Evolutionary conservation across 2,113 vertebrate genomes (phyloP), one percentile per base, ranked within the genome.

Genomic region (Pimephales promelas): DNA sequence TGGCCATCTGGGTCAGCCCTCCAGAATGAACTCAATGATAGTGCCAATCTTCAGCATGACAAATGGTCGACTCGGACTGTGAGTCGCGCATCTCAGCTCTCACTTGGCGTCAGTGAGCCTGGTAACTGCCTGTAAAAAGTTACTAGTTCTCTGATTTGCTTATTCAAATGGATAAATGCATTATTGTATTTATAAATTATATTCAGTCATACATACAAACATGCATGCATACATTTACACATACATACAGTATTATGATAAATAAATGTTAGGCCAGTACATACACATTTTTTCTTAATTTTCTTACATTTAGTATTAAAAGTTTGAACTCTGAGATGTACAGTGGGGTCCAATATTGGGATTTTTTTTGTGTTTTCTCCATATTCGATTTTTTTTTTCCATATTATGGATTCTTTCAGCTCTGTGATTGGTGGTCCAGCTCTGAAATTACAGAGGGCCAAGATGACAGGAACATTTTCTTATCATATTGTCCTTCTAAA

Each of bases 1-100:
- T 73, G 77, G 72, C 86, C 88, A 87, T 87, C 88, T 87, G 86
- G 85, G 70, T 78, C 83, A 68, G 79, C 82, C 75, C 79, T 84
- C 64, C 82, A 82, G 79, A 86, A 76, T 76, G 54, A 72, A 36
- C 83, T 54, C 73, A 61, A 77, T 83, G 77, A 72, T 73, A 80
- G 74, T 59, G 77, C 76, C 56, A 40, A 68, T 72, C 68, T 85
- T 80, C 81, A 45, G 86, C 43, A 62, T 80, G 81, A 83, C 79
- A 87, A 83, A 83, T 64, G 68, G 36, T 36, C 70, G 72, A 64
- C 47, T 75, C 31, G 6, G 62, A 68, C 74, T 45, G 79, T 71
- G 47, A 54, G 79, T 70, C 62, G 47, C 64, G 54, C 79, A 81
- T 81, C 45, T 81, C 62, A n/a, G 11, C 45, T 81, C 79, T 68